Percentiles rank a stretch among this genome's conserved stretches.
These are phyloP conservation scores for human DNA, from an alignment of 2,113 vertebrate genomes.

Conservation along the genomic window DNA sequence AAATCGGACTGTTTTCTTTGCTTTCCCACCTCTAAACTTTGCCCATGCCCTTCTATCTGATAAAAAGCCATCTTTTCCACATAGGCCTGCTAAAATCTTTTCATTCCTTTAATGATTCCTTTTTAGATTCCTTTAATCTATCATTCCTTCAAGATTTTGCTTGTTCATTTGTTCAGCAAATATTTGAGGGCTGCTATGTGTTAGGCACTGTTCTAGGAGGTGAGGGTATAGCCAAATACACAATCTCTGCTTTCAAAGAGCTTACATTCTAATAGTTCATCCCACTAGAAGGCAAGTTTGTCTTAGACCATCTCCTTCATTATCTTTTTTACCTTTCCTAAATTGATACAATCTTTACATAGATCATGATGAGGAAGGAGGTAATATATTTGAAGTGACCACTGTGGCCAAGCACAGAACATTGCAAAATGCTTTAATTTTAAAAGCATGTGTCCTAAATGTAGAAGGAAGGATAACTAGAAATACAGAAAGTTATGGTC, in stretches of 20 bases:
- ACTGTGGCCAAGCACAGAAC: not conserved
- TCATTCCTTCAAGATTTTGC: not conserved
- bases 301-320: not conserved
- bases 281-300: not conserved
- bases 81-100: not conserved
- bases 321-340: not conserved
- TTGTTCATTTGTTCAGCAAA: not conserved
- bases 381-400: not conserved
- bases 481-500: not conserved
- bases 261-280: not conserved
- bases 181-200: not conserved
- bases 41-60: not conserved
- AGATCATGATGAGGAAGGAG: not conserved
- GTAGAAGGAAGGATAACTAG: not conserved
- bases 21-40: not conserved
- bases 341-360: not conserved
- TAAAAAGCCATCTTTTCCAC: not conserved
- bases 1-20: not conserved
- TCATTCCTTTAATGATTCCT: not conserved
- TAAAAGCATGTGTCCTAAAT: not conserved
- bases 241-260: not conserved
- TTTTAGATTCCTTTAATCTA: no score
- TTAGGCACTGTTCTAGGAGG: not conserved
- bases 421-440: not conserved
- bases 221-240: not conserved